Base-by-base conservation (phyloP, 1,140 invertebrate genomes). In the Diorhabda sublineata region DNA sequence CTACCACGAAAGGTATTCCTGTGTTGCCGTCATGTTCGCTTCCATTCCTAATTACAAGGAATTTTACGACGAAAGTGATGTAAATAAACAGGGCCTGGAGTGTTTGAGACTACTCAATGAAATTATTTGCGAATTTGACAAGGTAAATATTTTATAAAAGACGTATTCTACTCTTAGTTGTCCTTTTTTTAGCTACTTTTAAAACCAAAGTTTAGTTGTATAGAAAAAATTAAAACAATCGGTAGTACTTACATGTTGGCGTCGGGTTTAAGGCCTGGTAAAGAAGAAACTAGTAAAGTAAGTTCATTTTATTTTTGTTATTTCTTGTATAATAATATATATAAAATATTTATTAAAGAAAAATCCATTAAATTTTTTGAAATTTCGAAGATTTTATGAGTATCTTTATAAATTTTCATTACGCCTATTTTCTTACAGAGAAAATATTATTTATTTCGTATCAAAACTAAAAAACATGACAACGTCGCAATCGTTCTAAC, bases 211-310 rank as follows among this genome's bases (percentile, higher is more conserved):
- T 99, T 95, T 82, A 96, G 92, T 73, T 90, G 92, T 70, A 95
- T 99, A 70, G 97, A 99, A 82, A 99, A 99, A 82, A 99, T 99
- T 61, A 99, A 99, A 82, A 99, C 97, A 0, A 98, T 99, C 69
- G 96, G 96, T 8, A 96, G 94, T 79, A 98, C 96, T 0, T 99
- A 98, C 76, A 99, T 99, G 97, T 88, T 97, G 47, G 97, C 97
- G 1, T 94, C 95, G 5, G 97, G 97, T 0, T 82, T 99, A 7
- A 86, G 92, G 67, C 93, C 94, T 2, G 94, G 93, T 43, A 93
- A 94, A 77, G 92, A 94, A 78, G 89, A 90, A 70, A 85, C 85
- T 61, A 85, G 85, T 62, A 85, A 85, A 79, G 89, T 90, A 82
- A 85, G 83, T 76, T 47, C 47, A 52, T 52, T 4, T 3, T 52